Evolutionary conservation across 2,888 invertebrate genomes (phyloP).

Genomic region (Ochropleura plecta): DNA sequence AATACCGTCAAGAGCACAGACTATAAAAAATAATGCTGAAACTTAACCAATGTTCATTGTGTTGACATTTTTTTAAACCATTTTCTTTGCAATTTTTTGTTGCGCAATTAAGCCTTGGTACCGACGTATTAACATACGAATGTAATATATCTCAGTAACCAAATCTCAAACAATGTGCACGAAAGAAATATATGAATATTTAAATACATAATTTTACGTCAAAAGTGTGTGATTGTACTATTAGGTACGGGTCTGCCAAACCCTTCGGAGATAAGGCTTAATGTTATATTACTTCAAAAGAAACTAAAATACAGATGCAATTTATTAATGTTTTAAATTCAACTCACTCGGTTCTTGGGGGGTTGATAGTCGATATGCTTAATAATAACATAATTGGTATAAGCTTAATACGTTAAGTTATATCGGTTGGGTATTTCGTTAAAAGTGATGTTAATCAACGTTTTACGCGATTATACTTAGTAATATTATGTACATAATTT

Average conservation of each 20-base stretch:
- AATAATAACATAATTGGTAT: conserved; percentile 18
- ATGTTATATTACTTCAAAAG: background rate
- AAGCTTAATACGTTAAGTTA: conserved; percentile 14
- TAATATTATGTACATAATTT: conserved; percentile 43
- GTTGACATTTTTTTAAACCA: background rate
- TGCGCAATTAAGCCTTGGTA: conserved; percentile 8
- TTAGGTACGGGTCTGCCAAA: too few relatives aligned
- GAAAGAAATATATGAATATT: conserved; percentile 25
- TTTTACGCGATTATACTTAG: conserved; percentile 47
- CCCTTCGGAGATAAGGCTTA: background rate
- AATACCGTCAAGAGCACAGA: conserved; percentile 20
- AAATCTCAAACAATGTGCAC: conserved; percentile 39
- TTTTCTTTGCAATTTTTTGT: conserved; percentile 15
- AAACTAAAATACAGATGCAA: conserved; percentile 4
- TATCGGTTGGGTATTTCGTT: conserved; percentile 50
- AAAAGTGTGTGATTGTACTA: too few relatives aligned
- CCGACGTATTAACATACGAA: conserved; percentile 20
- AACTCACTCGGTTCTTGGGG: conserved; percentile 3
- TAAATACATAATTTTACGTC: conserved; percentile 9
- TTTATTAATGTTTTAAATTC: conserved; percentile 10
- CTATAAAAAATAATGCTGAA: background rate
- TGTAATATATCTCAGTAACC: conserved; percentile 13
- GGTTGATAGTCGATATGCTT: conserved; percentile 19
- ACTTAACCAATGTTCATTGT: background rate
- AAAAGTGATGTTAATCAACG: conserved; percentile 49